A percentile compares a stretch with the other conserved stretches of the same genome.
Evolutionary conservation across 2,113 vertebrate species (phyloP).

Genomic region (Arenaria interpres): DNA sequence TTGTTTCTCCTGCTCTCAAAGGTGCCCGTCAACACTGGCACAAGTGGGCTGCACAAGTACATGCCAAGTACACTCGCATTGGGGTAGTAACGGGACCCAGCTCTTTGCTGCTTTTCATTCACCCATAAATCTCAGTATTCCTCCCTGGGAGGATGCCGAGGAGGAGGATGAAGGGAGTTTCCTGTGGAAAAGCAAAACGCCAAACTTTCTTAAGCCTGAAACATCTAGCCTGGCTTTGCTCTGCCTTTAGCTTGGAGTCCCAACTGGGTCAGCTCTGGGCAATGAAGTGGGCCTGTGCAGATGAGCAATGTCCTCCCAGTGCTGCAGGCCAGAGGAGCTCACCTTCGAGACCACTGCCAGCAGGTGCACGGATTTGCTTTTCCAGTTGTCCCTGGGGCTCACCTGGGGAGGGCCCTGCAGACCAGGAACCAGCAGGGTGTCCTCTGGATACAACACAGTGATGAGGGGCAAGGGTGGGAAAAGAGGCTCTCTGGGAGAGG

Average conservation of each 20-base stretch:
- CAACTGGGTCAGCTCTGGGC: not conserved
- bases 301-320: not conserved
- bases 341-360: slow-evolving; percentile 92
- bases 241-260: not conserved
- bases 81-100: not conserved
- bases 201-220: not conserved
- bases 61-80: not conserved
- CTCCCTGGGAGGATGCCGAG: not conserved
- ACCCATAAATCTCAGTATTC: not conserved
- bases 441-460: not conserved
- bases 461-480: not conserved
- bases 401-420: not conserved
- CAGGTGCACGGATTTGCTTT: slow-evolving; percentile 80
- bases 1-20: not conserved
- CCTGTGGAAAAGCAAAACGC: not conserved
- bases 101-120: not conserved
- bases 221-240: not conserved
- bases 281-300: not conserved
- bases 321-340: not conserved
- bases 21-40: not conserved
- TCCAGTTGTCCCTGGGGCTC: slow-evolving; percentile 72
- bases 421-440: not conserved
- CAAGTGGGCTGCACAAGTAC: not conserved
- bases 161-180: not conserved
- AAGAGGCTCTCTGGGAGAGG: not conserved